phyloP scores from a whole-genome alignment of 2,797 vertebrate genomes.

The Liasis olivaceus region DNA sequence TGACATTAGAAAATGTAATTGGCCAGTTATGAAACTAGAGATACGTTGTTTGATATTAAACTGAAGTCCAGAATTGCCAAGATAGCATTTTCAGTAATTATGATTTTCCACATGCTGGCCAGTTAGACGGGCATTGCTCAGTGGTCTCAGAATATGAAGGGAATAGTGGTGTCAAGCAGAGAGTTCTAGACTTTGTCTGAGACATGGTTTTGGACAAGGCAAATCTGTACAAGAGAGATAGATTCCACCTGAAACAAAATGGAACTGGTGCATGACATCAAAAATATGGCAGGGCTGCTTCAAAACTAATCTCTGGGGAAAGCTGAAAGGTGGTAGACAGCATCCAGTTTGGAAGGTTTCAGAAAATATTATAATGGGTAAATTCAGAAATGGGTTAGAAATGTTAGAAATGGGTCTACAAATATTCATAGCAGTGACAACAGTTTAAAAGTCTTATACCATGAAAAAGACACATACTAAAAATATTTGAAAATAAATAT shows the following conservation, averaged over 20 bases:
- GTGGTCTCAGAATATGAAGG: neutral
- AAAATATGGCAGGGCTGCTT: neutral
- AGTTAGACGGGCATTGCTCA: neutral
- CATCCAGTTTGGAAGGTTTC: neutral
- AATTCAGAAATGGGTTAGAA: neutral
- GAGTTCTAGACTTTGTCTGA: neutral
- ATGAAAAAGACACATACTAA: neutral
- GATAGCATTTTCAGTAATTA: neutral
- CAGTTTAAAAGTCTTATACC: neutral
- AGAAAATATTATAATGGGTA: neutral
- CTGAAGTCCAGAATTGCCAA: neutral
- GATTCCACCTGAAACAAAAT: neutral
- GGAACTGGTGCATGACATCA: neutral
- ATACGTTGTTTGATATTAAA: neutral
- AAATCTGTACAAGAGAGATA: neutral
- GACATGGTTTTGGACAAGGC: neutral
- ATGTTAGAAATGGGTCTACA: neutral
- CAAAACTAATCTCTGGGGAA: neutral
- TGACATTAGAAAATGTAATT: neutral
- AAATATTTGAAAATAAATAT: neutral
- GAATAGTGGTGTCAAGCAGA: neutral
- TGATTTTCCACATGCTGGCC: neutral
- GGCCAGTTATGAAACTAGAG: neutral
- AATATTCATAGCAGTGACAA: neutral
- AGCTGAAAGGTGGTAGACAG: neutral